These are phyloP conservation scores for Acromyrmex heyeri DNA, from an alignment of 1,140 invertebrate species.

Conservation along the genomic window DNA sequence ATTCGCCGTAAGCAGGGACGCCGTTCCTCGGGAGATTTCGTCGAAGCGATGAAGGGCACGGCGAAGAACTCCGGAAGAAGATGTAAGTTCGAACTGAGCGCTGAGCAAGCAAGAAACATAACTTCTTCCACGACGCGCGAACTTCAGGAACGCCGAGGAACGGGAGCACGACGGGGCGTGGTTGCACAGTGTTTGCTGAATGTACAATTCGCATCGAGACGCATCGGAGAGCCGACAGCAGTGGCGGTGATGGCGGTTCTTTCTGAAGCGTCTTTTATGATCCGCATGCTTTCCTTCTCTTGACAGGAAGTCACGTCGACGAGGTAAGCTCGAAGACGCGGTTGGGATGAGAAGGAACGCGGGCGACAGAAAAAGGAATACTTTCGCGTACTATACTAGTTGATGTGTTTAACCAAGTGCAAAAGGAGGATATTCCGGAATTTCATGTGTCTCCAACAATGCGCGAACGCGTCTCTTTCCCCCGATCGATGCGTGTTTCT, in stretches of 20 bases:
- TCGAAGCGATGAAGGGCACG: constrained; percentile 38
- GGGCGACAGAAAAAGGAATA: constrained; percentile 41
- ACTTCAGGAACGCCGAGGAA: constrained; percentile 4
- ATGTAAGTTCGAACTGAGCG: constrained; percentile 11
- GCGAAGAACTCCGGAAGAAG: constrained; percentile 21
- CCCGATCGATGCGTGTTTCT: not conserved
- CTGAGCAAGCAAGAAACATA: constrained; percentile 53
- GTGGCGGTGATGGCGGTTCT: not conserved
- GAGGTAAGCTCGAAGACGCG: constrained; percentile 29
- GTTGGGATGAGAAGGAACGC: constrained; percentile 12
- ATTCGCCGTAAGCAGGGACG: constrained; percentile 4
- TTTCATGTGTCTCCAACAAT: constrained; percentile 28
- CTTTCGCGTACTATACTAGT: constrained; percentile 33
- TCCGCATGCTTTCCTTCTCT: constrained; percentile 50
- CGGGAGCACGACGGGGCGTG: constrained; percentile 17
- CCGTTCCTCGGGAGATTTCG: constrained; percentile 36
- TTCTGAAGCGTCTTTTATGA: constrained; percentile 53
- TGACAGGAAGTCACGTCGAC: constrained; percentile 53
- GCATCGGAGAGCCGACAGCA: constrained; percentile 31
- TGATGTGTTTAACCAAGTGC: constrained; percentile 55
- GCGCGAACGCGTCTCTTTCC: constrained; percentile 2
- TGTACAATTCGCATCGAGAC: constrained; percentile 43
- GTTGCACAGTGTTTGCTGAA: constrained; percentile 50
- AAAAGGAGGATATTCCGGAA: constrained; percentile 46
- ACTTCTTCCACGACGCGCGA: constrained; percentile 38